Evolutionary conservation across 2,888 invertebrate genomes (phyloP).

Genomic region (Brachyptera putata): DNA sequence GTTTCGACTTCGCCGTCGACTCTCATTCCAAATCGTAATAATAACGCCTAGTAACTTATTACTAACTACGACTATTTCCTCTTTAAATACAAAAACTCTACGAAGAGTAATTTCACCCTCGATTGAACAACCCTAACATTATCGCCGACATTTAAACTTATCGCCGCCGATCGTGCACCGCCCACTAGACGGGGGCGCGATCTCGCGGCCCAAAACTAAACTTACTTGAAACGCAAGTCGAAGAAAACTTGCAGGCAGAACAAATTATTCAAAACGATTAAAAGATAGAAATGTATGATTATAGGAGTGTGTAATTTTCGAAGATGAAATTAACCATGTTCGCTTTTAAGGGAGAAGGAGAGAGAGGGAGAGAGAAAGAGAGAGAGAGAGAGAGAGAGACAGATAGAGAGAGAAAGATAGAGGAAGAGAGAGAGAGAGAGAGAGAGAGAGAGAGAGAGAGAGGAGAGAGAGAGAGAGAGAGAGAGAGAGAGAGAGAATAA

Average conservation of each 20-base stretch:
- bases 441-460: too few species aligned
- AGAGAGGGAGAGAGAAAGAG: neutral
- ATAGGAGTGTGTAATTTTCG: constrained; percentile 3
- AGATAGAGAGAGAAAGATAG: too few species aligned
- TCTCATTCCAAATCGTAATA: too few species aligned
- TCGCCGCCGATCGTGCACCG: neutral
- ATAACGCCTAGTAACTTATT: too few species aligned
- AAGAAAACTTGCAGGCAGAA: neutral
- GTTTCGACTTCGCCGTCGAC: too few species aligned
- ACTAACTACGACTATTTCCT: too few species aligned
- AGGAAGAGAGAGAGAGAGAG: neutral
- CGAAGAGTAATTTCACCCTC: constrained; percentile 26
- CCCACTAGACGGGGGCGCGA: too few species aligned
- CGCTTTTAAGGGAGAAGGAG: neutral
- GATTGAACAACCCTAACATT: constrained; percentile 27
- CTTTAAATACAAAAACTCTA: constrained; percentile 1
- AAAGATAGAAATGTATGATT: constrained; percentile 8
- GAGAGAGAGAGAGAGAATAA: too few species aligned
- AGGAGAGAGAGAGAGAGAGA: too few species aligned
- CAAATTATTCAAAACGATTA: constrained; percentile 8
- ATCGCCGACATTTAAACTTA: constrained; percentile 26
- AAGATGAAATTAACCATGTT: neutral
- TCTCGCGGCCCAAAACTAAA: neutral
- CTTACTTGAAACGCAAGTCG: neutral
- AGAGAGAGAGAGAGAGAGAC: too few species aligned